phyloP scores from a whole-genome alignment of 2,113 vertebrate genomes.

The Morone chrysops region DNA sequence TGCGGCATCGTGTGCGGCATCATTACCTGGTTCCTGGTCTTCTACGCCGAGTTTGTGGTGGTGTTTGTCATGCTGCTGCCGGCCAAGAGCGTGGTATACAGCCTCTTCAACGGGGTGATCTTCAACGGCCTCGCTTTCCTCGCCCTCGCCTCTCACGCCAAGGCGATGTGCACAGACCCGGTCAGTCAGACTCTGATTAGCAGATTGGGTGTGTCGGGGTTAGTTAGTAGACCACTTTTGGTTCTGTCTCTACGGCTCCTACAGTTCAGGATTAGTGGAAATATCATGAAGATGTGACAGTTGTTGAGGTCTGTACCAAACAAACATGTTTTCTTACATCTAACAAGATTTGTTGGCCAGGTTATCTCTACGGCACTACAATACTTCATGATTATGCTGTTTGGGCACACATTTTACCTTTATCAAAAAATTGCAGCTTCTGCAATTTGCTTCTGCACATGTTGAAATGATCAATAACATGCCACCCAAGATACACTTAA shows the following conservation, averaged over 20 bases:
- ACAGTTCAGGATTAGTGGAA: too few relatives aligned
- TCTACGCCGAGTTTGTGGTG: constrained; percentile 98
- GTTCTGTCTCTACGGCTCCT: background rate
- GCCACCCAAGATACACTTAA: background rate
- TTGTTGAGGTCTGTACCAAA: too few relatives aligned
- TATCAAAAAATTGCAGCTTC: too few relatives aligned
- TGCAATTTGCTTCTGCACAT: too few relatives aligned
- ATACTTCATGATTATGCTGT: too few relatives aligned
- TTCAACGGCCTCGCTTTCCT: constrained; percentile 95
- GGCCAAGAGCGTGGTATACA: constrained; percentile 90
- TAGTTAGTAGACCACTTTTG: background rate
- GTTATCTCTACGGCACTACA: too few relatives aligned
- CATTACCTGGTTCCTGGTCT: constrained; percentile 96
- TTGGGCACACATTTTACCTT: too few relatives aligned
- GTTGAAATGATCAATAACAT: too few relatives aligned
- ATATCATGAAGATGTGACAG: too few relatives aligned
- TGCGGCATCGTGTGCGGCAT: constrained; percentile 95
- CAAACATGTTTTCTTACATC: too few relatives aligned
- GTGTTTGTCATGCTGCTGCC: constrained; percentile 96
- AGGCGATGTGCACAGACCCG: constrained; percentile 98
- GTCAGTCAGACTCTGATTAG: constrained; percentile 85
- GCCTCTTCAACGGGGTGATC: constrained; percentile 90
- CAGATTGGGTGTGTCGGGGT: background rate
- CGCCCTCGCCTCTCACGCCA: constrained; percentile 94
- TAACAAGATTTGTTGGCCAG: too few relatives aligned